Conservation (phyloP, 2,888 invertebrate species). For the Malthinus seriepunctatus region DNA sequence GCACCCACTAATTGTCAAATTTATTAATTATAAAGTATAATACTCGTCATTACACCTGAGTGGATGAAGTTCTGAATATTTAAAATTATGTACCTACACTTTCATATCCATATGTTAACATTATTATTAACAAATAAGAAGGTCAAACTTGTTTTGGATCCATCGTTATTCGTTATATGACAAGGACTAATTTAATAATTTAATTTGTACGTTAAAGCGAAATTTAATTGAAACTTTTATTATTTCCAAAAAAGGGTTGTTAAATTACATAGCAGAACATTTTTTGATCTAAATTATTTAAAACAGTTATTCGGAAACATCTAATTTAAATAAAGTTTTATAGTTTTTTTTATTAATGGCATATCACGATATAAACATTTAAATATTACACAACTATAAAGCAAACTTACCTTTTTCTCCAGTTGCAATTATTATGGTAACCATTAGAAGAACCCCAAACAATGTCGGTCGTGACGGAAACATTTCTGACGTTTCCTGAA, state of each 20-base stretch:
- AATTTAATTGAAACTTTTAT: no score
- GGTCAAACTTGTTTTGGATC: not conserved
- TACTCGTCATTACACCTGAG: no score
- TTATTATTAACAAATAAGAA: not conserved
- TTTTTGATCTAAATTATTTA: no score
- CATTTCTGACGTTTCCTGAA: slow-evolving; percentile 24
- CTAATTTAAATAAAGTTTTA: no score
- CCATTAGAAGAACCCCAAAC: slow-evolving; percentile 13
- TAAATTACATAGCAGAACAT: no score
- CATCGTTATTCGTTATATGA: no score
- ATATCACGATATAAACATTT: slow-evolving; percentile 3
- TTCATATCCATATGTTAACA: not conserved
- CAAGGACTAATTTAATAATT: no score
- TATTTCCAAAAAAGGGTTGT: no score
- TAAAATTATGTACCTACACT: slow-evolving; percentile 2
- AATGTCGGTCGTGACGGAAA: slow-evolving; percentile 10
- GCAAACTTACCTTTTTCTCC: slow-evolving; percentile 16
- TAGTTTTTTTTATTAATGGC: not conserved
- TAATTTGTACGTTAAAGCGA: no score
- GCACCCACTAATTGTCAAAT: no score
- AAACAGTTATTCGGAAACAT: no score
- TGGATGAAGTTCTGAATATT: not conserved
- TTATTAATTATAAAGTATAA: no score
- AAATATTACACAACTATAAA: slow-evolving; percentile 1
- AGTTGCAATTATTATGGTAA: slow-evolving; percentile 1